Percentiles rank a stretch among this genome's conserved stretches.
Conservation (phyloP, 2,113 vertebrate species). For the Heterotis niloticus region DNA sequence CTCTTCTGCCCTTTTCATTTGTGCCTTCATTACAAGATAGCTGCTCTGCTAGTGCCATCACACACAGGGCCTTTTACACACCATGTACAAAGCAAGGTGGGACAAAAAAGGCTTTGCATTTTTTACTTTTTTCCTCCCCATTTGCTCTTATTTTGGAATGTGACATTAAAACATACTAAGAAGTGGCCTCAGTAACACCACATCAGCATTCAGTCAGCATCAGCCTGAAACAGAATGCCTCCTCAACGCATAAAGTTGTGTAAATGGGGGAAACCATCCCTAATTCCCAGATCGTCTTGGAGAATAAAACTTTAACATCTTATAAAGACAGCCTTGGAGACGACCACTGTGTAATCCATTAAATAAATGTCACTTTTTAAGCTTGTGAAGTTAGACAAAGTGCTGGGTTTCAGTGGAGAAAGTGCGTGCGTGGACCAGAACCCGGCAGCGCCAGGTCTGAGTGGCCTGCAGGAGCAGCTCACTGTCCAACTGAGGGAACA, state of each 20-base stretch:
- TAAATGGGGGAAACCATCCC: not conserved
- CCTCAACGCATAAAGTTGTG: not conserved
- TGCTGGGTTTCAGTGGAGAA: not conserved
- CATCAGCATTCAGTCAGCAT: conserved; percentile 3
- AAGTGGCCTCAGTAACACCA: not conserved
- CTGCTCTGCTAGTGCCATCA: not conserved
- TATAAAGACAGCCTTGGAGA: not conserved
- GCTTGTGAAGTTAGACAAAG: conserved; percentile 11
- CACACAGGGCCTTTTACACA: not conserved
- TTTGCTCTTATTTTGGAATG: not conserved
- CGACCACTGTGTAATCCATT: not conserved
- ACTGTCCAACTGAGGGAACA: no score
- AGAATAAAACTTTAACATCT: not conserved
- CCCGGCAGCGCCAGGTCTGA: not conserved
- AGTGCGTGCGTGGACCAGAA: not conserved
- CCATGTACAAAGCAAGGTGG: not conserved
- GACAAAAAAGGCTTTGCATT: not conserved
- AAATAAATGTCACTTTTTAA: not conserved
- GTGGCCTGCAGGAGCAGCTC: not conserved
- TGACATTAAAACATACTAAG: not conserved
- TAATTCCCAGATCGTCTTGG: not conserved
- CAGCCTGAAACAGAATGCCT: not conserved
- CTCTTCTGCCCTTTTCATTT: not conserved
- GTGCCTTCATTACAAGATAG: not conserved
- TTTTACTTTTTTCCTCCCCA: not conserved